A percentile compares a stretch with the other conserved stretches of the same genome.
These are phyloP conservation scores for Acanthosepion lycidas DNA, from an alignment of 2,888 invertebrate genomes.

Conservation along the genomic window DNA sequence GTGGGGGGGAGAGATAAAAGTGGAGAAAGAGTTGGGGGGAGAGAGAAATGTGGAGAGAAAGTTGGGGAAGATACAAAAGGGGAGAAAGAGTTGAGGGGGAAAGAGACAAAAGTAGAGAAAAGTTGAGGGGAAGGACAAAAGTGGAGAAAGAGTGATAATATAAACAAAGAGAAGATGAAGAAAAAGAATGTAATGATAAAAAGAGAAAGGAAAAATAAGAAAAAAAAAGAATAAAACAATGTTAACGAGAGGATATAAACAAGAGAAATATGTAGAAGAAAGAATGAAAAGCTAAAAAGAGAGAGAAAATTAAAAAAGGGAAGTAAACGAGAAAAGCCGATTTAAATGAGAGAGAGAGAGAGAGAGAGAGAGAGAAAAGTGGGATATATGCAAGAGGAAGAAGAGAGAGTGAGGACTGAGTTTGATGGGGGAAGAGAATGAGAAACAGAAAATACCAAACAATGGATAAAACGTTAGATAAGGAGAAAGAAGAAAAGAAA, in stretches of 20 bases:
- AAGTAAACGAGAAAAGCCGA: background rate
- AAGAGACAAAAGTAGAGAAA: background rate
- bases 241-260: background rate
- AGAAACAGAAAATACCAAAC: no score
- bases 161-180: background rate
- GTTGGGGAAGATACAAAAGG: background rate
- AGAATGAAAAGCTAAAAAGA: no score
- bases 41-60: background rate
- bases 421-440: no score
- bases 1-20: background rate
- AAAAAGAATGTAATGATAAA: background rate
- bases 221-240: no score
- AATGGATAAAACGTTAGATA: background rate
- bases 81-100: background rate
- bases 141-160: no score
- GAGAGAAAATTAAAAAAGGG: background rate
- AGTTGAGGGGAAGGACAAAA: no score
- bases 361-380: background rate
- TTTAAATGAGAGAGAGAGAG: background rate
- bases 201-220: background rate
- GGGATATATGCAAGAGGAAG: background rate
- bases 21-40: rapidly evolving
- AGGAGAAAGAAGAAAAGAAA: no score
- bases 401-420: no score
- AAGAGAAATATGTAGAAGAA: background rate